Evolutionary conservation across 2,888 invertebrate genomes (phyloP).

Genomic region (Caenorhabditis afra): DNA sequence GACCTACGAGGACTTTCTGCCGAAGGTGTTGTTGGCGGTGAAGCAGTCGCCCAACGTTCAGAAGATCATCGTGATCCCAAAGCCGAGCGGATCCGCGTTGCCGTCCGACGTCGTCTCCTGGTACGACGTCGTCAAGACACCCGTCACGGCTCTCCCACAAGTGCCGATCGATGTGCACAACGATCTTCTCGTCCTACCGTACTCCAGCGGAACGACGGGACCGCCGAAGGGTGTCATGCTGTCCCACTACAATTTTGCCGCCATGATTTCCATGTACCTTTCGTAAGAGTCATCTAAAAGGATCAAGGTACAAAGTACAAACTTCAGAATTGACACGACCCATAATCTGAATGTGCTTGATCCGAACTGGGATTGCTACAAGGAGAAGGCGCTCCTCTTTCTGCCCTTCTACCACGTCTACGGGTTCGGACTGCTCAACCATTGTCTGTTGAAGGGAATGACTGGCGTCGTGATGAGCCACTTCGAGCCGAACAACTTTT

Average conservation of each 20-base stretch:
- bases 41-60: slow-evolving; percentile 65
- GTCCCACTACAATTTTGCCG: slow-evolving; percentile 71
- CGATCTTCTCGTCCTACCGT: slow-evolving; percentile 73
- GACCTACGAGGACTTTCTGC: slow-evolving; percentile 68
- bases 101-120: slow-evolving; percentile 63
- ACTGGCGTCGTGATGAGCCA: slow-evolving; percentile 74
- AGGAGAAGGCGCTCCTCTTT: slow-evolving; percentile 69
- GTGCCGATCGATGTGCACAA: slow-evolving; percentile 64
- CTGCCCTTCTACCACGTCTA: slow-evolving; percentile 80
- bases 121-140: slow-evolving; percentile 63
- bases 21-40: slow-evolving; percentile 71
- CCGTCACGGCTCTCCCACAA: slow-evolving; percentile 58
- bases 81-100: slow-evolving; percentile 48
- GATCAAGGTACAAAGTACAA: slow-evolving; percentile 6
- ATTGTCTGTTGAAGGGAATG: slow-evolving; percentile 64
- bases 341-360: slow-evolving; percentile 61
- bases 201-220: slow-evolving; percentile 78
- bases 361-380: slow-evolving; percentile 66
- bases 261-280: slow-evolving; percentile 71
- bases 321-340: slow-evolving; percentile 56
- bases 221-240: slow-evolving; percentile 78
- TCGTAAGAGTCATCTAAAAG: slow-evolving; percentile 51
- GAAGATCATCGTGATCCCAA: slow-evolving; percentile 66
- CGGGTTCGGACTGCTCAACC: slow-evolving; percentile 71
- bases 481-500: slow-evolving; percentile 74